A percentile compares a stretch with the other conserved stretches of the same genome.
Conservation (phyloP, 2,888 invertebrate species). For the Protodeltote pygarga region DNA sequence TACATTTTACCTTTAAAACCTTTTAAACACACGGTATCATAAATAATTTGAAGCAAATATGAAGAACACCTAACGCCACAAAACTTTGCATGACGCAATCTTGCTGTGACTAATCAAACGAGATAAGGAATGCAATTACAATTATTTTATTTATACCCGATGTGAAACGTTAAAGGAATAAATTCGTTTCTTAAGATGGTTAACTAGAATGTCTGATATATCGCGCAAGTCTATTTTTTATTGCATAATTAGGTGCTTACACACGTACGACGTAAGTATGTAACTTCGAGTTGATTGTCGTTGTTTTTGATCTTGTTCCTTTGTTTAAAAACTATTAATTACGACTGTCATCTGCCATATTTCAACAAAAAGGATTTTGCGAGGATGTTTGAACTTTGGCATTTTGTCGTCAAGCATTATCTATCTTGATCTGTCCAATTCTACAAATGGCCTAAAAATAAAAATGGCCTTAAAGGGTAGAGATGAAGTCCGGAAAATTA, state of each 20-base stretch:
- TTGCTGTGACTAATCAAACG: constrained; percentile 77
- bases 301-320: constrained; percentile 8
- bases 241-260: constrained; percentile 17
- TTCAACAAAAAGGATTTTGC: no score
- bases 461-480: no score
- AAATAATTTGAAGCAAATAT: constrained; percentile 25
- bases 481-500: no score
- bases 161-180: constrained; percentile 54
- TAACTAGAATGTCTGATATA: constrained; percentile 19
- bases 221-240: constrained; percentile 26
- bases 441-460: no score
- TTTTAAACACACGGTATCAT: constrained; percentile 22
- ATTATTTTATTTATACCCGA: constrained; percentile 72
- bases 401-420: no score
- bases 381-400: no score
- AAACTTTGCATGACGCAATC: constrained; percentile 69
- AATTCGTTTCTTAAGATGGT: constrained; percentile 34
- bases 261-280: no score
- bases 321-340: constrained; percentile 2
- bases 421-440: no score
- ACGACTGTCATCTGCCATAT: not conserved
- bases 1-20: no score
- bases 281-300: constrained; percentile 5
- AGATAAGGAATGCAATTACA: constrained; percentile 82
- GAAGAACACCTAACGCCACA: constrained; percentile 46